phyloP scores from a whole-genome alignment of 2,113 vertebrate genomes.

The Pseudolaguvia tuberculata region DNA sequence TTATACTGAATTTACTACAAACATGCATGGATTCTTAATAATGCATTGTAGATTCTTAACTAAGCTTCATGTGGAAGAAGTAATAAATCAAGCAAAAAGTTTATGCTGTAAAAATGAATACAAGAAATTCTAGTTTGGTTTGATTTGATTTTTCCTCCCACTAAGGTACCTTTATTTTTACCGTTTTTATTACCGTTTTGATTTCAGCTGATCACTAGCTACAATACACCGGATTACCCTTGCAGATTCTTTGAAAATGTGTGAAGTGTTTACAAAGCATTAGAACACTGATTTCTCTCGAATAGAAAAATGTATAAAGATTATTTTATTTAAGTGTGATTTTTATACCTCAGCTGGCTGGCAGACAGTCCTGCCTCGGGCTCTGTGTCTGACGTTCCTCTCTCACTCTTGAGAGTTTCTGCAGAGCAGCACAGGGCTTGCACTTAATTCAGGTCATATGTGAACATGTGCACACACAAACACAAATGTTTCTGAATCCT shows the following conservation, averaged over 20 bases:
- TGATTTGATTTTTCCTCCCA: no score
- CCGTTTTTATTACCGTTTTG: no score
- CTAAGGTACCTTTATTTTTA: no score
- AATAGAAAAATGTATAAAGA: neutral
- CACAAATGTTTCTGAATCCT: neutral
- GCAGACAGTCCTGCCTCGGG: slow-evolving; percentile 25
- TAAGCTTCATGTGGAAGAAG: neutral
- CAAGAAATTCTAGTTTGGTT: no score
- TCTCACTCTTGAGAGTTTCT: slow-evolving; percentile 22
- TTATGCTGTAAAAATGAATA: neutral
- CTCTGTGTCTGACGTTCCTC: slow-evolving; percentile 29
- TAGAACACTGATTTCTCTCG: no score
- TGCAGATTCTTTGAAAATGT: no score
- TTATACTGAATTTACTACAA: neutral
- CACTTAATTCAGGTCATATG: neutral
- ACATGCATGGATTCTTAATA: neutral
- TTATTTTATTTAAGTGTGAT: slow-evolving; percentile 4
- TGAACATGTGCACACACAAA: neutral
- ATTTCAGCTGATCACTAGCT: no score
- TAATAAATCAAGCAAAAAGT: neutral
- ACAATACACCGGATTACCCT: no score
- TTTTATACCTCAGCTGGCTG: slow-evolving; percentile 17
- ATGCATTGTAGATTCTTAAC: neutral
- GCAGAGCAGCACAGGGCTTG: slow-evolving; percentile 22
- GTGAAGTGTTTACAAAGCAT: no score